Conservation (phyloP, 2,888 invertebrate genomes). For the Cetonia aurata region DNA sequence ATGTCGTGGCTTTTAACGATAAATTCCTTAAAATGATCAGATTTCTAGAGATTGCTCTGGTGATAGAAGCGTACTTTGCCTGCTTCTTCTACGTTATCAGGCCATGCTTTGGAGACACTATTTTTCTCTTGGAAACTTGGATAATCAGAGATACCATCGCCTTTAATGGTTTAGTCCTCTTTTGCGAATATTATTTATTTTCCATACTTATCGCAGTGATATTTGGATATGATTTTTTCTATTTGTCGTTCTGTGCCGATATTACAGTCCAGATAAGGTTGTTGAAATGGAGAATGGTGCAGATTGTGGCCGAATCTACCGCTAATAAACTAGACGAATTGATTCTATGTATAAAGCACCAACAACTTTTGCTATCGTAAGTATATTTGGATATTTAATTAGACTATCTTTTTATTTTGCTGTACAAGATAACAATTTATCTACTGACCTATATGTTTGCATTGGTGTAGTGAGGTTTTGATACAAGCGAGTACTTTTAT, state of each 20-base stretch:
- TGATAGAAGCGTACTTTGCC: neutral
- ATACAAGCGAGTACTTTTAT: too few species aligned
- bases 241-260: conserved; percentile 30
- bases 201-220: neutral
- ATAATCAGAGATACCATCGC: conserved; percentile 1
- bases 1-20: neutral
- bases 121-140: conserved; percentile 16
- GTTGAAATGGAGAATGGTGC: conserved; percentile 19
- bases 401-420: neutral
- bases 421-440: neutral
- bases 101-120: conserved; percentile 7
- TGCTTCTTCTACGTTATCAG: conserved; percentile 5
- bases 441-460: neutral
- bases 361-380: conserved; percentile 32
- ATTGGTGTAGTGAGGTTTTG: too few species aligned
- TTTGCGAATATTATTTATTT: conserved; percentile 31
- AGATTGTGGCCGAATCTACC: neutral
- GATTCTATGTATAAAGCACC: conserved; percentile 5
- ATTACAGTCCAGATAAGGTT: conserved; percentile 21
- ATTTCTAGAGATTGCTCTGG: conserved; percentile 8
- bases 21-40: neutral
- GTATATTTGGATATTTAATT: neutral
- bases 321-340: neutral
- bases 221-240: conserved; percentile 34
- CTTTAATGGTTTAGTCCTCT: conserved; percentile 8